Evolutionary conservation across 2,113 vertebrate species (phyloP).

Genomic region (Nibea coibor): DNA sequence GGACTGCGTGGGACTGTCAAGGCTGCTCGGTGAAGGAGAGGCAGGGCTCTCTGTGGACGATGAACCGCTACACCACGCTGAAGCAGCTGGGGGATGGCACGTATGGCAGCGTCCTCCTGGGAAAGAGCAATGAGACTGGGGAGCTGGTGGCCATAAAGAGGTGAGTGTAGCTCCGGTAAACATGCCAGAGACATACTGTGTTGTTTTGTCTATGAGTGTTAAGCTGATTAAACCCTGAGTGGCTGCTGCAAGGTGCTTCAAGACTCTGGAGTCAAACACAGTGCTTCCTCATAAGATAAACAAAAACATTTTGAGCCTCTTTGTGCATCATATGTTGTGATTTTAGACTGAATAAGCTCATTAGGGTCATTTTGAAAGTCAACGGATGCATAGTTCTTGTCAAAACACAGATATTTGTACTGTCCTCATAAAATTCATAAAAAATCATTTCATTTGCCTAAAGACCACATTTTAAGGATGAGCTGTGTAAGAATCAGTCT

Average conservation of each 20-base stretch:
- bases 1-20: slow-evolving; percentile 26
- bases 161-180: slow-evolving; percentile 70
- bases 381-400: background rate
- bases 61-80: slow-evolving; percentile 93
- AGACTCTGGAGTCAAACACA: background rate
- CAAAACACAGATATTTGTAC: background rate
- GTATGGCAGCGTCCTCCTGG: slow-evolving; percentile 93
- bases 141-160: slow-evolving; percentile 96
- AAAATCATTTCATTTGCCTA: background rate
- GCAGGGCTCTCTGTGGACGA: slow-evolving; percentile 61
- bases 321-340: background rate
- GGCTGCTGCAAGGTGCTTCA: background rate
- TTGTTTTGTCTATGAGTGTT: slow-evolving; percentile 28
- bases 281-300: background rate
- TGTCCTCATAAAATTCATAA: background rate
- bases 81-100: slow-evolving; percentile 93
- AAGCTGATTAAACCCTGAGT: slow-evolving; percentile 43
- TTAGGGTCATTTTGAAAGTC: background rate
- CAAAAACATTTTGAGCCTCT: background rate
- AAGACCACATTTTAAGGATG: background rate
- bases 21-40: slow-evolving; percentile 26
- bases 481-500: slow-evolving; percentile 12
- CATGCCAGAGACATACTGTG: background rate
- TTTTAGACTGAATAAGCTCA: background rate
- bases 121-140: slow-evolving; percentile 91